Percentiles rank a stretch among this genome's conserved stretches.
Evolutionary conservation across 2,888 invertebrate genomes (phyloP).

Genomic region (Trachelus stipa): DNA sequence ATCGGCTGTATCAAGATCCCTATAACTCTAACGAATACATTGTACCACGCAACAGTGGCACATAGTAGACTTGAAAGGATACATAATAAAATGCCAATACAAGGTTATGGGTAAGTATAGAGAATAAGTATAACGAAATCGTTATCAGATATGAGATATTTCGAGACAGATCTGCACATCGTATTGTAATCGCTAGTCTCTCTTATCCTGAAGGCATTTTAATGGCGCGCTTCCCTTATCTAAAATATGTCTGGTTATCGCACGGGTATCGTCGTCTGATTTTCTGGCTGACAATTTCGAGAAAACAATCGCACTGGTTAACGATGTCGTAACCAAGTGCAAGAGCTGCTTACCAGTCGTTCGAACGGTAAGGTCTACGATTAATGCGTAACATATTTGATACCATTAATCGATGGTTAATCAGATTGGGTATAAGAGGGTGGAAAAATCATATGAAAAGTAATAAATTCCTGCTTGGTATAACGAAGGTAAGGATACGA

Average conservation of each 20-base stretch:
- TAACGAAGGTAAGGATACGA: background rate
- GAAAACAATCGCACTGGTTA: slow-evolving; percentile 17
- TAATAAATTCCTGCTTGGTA: background rate
- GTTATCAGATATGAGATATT: background rate
- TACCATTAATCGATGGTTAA: background rate
- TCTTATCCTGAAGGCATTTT: slow-evolving; percentile 59
- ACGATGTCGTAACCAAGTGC: background rate
- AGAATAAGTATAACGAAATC: background rate
- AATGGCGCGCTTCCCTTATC: slow-evolving; percentile 60
- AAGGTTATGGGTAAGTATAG: background rate
- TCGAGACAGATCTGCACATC: background rate
- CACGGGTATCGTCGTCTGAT: slow-evolving; percentile 52
- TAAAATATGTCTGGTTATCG: slow-evolving; percentile 59
- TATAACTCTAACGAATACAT: background rate
- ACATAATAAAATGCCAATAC: background rate
- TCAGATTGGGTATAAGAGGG: background rate
- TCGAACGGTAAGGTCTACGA: background rate
- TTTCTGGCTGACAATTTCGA: slow-evolving; percentile 53
- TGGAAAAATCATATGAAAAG: background rate
- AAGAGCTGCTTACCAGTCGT: background rate
- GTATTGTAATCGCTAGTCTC: slow-evolving; percentile 14
- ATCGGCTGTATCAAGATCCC: background rate
- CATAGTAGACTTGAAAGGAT: background rate
- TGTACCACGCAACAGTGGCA: background rate
- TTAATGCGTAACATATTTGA: background rate